phyloP scores from a whole-genome alignment of 2,113 vertebrate genomes.

The Lathamus discolor region DNA sequence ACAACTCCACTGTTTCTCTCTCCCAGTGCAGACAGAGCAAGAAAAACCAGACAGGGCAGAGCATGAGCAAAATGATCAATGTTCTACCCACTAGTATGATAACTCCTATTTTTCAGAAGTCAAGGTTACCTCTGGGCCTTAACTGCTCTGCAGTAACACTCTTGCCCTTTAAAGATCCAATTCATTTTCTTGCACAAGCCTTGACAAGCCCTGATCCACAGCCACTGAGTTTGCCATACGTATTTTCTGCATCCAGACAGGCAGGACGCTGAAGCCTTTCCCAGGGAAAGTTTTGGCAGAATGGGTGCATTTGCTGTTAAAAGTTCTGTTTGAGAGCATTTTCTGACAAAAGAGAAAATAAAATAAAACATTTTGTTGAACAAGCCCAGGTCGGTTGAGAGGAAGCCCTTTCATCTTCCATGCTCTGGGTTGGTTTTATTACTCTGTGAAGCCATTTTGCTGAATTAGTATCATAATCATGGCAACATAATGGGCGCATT shows the following conservation, averaged over 20 bases:
- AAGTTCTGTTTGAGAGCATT: not conserved
- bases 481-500: not conserved
- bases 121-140: not conserved
- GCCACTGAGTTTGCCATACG: accelerated
- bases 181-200: not conserved
- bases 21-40: not conserved
- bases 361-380: slow-evolving; percentile 17
- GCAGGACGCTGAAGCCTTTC: not conserved
- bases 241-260: not conserved
- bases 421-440: slow-evolving; percentile 31
- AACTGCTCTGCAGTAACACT: not conserved
- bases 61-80: not conserved
- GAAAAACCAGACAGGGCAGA: not conserved
- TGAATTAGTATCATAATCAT: slow-evolving; percentile 50
- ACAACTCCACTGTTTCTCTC: not conserved
- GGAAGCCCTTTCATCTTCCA: slow-evolving; percentile 52
- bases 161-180: not conserved
- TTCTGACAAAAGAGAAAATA: slow-evolving; percentile 21
- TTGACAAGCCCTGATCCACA: not conserved
- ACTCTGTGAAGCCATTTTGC: not conserved
- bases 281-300: not conserved
- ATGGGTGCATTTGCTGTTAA: not conserved
- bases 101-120: not conserved
- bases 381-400: not conserved
- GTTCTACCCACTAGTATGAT: not conserved